Evolutionary conservation across 2,113 vertebrate species (phyloP).

Genomic region (Scopus umbretta): DNA sequence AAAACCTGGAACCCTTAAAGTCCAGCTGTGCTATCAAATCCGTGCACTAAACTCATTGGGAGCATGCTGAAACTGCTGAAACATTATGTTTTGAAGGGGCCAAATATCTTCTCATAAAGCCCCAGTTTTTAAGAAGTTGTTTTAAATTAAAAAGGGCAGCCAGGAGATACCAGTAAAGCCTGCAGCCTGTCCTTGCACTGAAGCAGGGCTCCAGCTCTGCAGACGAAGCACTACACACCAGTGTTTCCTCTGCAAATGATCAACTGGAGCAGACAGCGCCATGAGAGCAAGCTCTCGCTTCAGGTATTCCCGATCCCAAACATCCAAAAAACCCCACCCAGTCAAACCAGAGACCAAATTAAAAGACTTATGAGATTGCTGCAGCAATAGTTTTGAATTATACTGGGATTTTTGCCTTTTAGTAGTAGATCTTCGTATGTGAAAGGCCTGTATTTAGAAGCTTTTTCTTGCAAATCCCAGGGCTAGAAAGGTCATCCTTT

Average conservation of each 20-base stretch:
- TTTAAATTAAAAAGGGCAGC: not conserved
- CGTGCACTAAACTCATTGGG: rapidly evolving
- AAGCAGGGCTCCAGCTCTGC: not conserved
- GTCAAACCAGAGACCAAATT: not conserved
- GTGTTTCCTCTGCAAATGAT: not conserved
- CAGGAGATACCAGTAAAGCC: rapidly evolving
- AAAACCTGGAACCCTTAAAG: not conserved
- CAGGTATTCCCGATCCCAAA: not conserved
- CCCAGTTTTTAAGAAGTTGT: rapidly evolving
- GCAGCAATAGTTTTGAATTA: not conserved
- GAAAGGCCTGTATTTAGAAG: not conserved
- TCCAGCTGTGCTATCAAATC: slow-evolving; percentile 2
- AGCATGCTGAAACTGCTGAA: not conserved
- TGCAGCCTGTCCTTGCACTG: not conserved
- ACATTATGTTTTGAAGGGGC: not conserved
- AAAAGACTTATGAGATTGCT: not conserved
- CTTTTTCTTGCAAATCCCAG: not conserved
- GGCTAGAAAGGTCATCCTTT: not conserved
- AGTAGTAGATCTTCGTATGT: not conserved
- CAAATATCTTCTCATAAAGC: not conserved
- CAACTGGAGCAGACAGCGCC: not conserved
- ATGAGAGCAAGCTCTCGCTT: not conserved
- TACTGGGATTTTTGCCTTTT: not conserved
- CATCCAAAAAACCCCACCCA: not conserved
- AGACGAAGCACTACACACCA: rapidly evolving